These are phyloP conservation scores for Upupa epops DNA, from an alignment of 2,113 vertebrate genomes.

Conservation along the genomic window DNA sequence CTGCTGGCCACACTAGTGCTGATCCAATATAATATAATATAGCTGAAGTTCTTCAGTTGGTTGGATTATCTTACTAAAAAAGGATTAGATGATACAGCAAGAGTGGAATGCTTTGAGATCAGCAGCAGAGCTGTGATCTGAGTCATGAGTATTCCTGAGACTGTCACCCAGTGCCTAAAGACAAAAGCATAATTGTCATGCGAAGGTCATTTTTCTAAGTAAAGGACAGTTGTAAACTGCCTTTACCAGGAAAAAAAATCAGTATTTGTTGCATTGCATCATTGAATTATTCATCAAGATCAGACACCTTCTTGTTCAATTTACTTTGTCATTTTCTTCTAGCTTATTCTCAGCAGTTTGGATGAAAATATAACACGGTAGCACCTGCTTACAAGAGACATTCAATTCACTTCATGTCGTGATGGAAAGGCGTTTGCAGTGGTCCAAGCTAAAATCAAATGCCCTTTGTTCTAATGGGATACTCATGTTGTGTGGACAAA, in stretches of 20 bases:
- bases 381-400: constrained; percentile 61
- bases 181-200: constrained; percentile 37
- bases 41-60: neutral
- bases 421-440: constrained; percentile 51
- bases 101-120: neutral
- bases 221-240: constrained; percentile 66
- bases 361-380: constrained; percentile 68
- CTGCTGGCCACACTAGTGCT: too few species aligned
- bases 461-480: constrained; percentile 35
- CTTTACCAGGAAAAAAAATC: constrained; percentile 45
- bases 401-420: constrained; percentile 62
- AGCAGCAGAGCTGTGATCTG: constrained; percentile 1
- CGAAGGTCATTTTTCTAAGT: constrained; percentile 66
- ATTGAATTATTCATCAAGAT: constrained; percentile 74
- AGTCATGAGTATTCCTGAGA: neutral
- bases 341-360: constrained; percentile 67
- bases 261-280: constrained; percentile 63
- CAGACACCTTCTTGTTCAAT: constrained; percentile 71
- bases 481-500: constrained; percentile 16
- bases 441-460: constrained; percentile 46
- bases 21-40: too few species aligned
- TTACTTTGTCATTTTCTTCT: constrained; percentile 72
- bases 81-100: neutral
- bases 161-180: constrained; percentile 52
- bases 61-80: neutral